A percentile compares a stretch with the other conserved stretches of the same genome.
Evolutionary conservation across 2,113 vertebrate species (phyloP).

Genomic region (Coptodon rendalli): DNA sequence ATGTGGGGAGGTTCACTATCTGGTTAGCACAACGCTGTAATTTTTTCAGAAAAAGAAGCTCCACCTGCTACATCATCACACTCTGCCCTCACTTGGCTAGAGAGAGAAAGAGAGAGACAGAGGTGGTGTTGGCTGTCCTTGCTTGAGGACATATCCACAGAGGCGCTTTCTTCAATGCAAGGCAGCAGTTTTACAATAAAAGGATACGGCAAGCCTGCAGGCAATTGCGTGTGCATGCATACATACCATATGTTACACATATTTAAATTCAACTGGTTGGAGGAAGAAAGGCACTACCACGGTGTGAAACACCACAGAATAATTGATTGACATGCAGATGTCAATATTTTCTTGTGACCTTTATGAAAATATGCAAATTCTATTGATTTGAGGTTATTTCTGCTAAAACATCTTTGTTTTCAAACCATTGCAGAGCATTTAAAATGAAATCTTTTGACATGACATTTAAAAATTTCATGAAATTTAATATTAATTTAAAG

Average conservation of each 20-base stretch:
- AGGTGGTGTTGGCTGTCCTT: slow-evolving; percentile 14
- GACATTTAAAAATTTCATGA: neutral
- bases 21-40: slow-evolving; percentile 36
- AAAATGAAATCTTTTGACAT: neutral
- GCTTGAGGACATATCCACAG: slow-evolving; percentile 23
- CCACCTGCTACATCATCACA: neutral
- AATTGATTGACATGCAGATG: neutral
- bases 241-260: neutral
- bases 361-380: neutral
- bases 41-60: neutral
- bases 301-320: neutral
- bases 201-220: neutral
- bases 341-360: neutral
- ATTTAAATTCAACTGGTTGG: neutral
- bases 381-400: neutral
- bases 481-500: neutral
- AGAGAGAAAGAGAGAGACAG: neutral
- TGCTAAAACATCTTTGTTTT: neutral
- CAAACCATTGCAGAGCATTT: neutral
- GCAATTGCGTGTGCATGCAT: neutral
- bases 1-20: slow-evolving; percentile 11
- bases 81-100: neutral
- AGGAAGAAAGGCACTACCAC: neutral
- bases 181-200: neutral
- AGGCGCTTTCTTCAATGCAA: neutral